These are phyloP conservation scores for Labia minor DNA, from an alignment of 2,888 invertebrate genomes.

Conservation along the genomic window DNA sequence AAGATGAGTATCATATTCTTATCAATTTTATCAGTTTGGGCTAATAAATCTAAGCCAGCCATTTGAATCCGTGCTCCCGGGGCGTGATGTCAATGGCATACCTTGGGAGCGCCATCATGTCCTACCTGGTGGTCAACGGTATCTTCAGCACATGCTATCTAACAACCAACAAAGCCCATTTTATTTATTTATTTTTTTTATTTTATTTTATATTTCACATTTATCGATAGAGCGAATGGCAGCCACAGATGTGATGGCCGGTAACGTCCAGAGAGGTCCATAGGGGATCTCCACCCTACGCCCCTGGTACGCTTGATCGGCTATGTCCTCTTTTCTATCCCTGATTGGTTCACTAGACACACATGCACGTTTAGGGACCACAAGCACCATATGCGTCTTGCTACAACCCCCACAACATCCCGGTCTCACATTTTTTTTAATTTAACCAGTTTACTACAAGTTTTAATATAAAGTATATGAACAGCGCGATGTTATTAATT, in stretches of 20 bases:
- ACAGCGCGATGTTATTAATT: no score
- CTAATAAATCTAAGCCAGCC: background rate
- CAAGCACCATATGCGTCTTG: background rate
- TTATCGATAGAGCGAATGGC: background rate
- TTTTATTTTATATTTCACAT: background rate
- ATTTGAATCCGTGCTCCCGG: constrained; percentile 4
- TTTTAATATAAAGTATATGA: constrained; percentile 5
- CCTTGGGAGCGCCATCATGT: background rate
- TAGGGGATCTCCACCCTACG: background rate
- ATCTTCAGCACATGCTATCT: no score
- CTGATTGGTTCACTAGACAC: background rate
- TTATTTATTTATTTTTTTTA: no score
- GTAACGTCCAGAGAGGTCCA: background rate
- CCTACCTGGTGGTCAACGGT: background rate
- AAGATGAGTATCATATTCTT: no score
- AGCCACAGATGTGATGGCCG: constrained; percentile 4
- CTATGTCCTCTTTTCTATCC: background rate
- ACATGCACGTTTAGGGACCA: background rate
- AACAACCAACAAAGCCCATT: no score
- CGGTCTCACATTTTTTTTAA: background rate
- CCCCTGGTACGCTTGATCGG: background rate
- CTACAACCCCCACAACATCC: background rate
- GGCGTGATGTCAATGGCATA: background rate
- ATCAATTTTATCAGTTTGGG: no score
- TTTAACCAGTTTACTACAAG: background rate